Base-by-base conservation (phyloP, 2,113 vertebrate species). In the Zingel zingel region DNA sequence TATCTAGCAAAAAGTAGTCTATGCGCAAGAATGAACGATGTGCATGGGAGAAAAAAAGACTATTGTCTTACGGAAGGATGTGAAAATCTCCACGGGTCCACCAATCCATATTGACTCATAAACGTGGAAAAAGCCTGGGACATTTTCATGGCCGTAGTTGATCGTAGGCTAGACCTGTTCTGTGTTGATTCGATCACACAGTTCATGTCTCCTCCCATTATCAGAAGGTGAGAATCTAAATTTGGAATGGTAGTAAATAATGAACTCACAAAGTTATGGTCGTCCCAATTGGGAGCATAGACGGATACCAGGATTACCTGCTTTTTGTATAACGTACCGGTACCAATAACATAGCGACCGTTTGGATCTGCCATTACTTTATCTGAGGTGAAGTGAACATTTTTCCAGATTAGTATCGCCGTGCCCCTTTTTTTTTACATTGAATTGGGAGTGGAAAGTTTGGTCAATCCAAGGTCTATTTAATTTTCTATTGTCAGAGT, bases 131-230 rank as follows among this genome's bases (percentile, higher is more conserved):
- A 2, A 12, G 59, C 27, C 27, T 53, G 59, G 1, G 47, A 50
- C 27, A 51, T 51, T 53, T 63, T 74, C 19, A n/a, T 39, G 1
- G 48, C 1, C 10, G 15, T 18, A 2, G 21, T 13, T 23, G 62
- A 39, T 43, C 18, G 9, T 9, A 18, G 25, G 13, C 8, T 77
- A 4, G 51, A 67, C 5, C 51, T 77, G 1, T 57, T 64, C 5
- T 68, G 1, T 14, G 23, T 3, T 6, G 45, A 7, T 19, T 77
- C 51, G 1, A 68, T 11, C 8, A 67, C 64, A 58, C 23, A 77
- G 36, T 67, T 77, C 75, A 74, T 73, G 70, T 73, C 70, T 57
- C 68, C 68, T 43, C 68, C 53, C 30, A 72, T 43, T 43, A 45
- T 73, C 19, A 54, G 3, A 6, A 57, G 53, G 4, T 71, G 53